Evolutionary conservation across 2,888 invertebrate species (phyloP).

Genomic region (Acutogordius australiensis): DNA sequence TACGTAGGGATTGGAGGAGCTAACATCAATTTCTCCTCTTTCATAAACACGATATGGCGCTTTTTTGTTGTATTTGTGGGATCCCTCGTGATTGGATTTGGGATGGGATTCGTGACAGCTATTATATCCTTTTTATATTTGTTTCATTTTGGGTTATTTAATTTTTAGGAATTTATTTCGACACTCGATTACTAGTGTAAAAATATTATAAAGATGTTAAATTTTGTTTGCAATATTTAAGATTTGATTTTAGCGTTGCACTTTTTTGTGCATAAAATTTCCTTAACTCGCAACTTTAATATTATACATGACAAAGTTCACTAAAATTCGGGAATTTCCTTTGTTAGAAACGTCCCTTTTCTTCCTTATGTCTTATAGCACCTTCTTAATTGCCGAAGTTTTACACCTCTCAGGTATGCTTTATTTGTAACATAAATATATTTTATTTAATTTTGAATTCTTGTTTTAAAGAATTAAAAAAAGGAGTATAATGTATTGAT

Average conservation of each 20-base stretch:
- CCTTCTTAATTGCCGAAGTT: conserved; percentile 81
- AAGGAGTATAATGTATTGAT: background rate
- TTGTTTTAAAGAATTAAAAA: background rate
- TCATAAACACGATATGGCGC: conserved; percentile 44
- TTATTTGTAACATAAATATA: background rate
- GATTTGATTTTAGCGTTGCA: no score
- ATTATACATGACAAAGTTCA: conserved; percentile 55
- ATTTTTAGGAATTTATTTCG: no score
- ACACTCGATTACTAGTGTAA: no score
- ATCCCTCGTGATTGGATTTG: conserved; percentile 75
- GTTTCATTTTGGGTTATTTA: no score
- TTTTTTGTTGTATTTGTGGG: conserved; percentile 95
- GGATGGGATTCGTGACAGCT: conserved; percentile 71
- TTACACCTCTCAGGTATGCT: conserved; percentile 58
- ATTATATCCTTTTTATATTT: conserved; percentile 26
- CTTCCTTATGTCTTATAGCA: conserved; percentile 84
- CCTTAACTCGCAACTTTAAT: no score
- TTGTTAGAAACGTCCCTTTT: conserved; percentile 76
- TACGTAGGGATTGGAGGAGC: background rate
- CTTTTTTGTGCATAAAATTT: no score
- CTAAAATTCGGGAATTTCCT: conserved; percentile 69
- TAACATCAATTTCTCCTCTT: background rate
- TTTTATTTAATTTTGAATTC: background rate
- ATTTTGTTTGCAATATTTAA: no score
- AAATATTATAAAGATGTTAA: no score